Evolutionary conservation across 2,888 invertebrate species (phyloP).

Genomic region (Drosophila rubida): DNA sequence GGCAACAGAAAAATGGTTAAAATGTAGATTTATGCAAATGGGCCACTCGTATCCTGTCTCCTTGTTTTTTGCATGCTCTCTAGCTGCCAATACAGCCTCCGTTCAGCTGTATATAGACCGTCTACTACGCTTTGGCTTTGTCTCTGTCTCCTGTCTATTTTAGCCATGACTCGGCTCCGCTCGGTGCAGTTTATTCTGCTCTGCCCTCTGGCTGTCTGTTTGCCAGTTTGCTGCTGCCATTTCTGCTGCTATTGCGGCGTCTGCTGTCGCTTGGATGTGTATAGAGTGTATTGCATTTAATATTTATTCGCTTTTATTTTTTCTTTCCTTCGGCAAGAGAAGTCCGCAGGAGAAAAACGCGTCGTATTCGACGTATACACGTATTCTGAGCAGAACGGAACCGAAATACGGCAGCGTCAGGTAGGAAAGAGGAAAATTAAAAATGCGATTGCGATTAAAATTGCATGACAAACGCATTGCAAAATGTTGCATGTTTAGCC

Average conservation of each 20-base stretch:
- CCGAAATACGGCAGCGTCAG: conserved; percentile 49
- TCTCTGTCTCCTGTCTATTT: conserved; percentile 11
- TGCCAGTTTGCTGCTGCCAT: conserved; percentile 52
- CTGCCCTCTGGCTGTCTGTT: conserved; percentile 43
- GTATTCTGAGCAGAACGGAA: conserved; percentile 15
- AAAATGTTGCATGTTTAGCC: conserved; percentile 61
- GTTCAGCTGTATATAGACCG: neutral
- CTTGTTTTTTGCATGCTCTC: conserved; percentile 25
- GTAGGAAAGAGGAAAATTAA: conserved; percentile 77
- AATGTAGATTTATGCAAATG: conserved; percentile 79
- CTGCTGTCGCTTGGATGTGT: conserved; percentile 39
- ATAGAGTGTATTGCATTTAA: conserved; percentile 81
- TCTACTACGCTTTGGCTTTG: neutral
- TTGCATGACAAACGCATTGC: conserved; percentile 75
- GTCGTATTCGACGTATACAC: conserved; percentile 7
- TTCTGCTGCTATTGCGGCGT: conserved; percentile 25
- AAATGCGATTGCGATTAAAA: conserved; percentile 78
- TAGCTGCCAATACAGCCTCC: conserved; percentile 29
- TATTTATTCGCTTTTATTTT: conserved; percentile 77
- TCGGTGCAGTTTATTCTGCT: neutral
- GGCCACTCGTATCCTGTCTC: conserved; percentile 50
- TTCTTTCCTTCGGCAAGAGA: conserved; percentile 17
- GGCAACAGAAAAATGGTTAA: conserved; percentile 55
- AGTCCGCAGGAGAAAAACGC: conserved; percentile 21
- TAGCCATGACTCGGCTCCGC: conserved; percentile 9